phyloP scores from a whole-genome alignment of 2,797 vertebrate genomes.

The Hozukius guyotensis region DNA sequence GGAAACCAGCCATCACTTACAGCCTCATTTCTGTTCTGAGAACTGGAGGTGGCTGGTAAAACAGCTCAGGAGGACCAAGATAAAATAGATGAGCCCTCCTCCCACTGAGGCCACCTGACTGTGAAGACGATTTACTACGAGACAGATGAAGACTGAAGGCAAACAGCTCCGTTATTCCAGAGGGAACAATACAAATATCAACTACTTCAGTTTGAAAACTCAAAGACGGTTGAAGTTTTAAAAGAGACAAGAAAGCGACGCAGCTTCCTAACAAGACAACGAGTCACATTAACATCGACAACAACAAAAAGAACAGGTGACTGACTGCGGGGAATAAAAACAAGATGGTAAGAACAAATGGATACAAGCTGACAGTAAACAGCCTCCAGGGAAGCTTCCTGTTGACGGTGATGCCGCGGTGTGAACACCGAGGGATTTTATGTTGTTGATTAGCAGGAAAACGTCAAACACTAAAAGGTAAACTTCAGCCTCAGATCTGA shows the following conservation, averaged over 20 bases:
- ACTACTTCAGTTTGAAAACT: background rate
- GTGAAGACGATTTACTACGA: background rate
- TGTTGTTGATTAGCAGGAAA: background rate
- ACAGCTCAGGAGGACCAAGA: background rate
- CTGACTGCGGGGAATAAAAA: background rate
- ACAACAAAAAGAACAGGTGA: background rate
- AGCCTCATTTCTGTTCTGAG: slow-evolving; percentile 25
- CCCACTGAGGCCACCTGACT: slow-evolving; percentile 1
- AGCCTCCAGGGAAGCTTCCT: slow-evolving; percentile 12
- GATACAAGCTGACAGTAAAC: slow-evolving; percentile 24
- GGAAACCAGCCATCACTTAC: slow-evolving; percentile 42
- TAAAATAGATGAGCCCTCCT: slow-evolving; percentile 1
- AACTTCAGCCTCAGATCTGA: background rate
- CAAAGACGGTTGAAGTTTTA: background rate
- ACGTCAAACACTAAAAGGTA: background rate
- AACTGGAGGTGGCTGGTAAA: slow-evolving; percentile 18
- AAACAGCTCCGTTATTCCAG: background rate
- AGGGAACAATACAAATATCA: background rate
- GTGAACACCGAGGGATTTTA: background rate
- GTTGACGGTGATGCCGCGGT: background rate
- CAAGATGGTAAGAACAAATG: background rate
- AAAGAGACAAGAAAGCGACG: background rate
- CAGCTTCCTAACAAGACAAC: background rate
- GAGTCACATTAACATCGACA: background rate
- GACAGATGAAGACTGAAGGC: slow-evolving; percentile 3